phyloP scores from a whole-genome alignment of 2,888 invertebrate species.

The Hydrotaea cyrtoneurina region DNA sequence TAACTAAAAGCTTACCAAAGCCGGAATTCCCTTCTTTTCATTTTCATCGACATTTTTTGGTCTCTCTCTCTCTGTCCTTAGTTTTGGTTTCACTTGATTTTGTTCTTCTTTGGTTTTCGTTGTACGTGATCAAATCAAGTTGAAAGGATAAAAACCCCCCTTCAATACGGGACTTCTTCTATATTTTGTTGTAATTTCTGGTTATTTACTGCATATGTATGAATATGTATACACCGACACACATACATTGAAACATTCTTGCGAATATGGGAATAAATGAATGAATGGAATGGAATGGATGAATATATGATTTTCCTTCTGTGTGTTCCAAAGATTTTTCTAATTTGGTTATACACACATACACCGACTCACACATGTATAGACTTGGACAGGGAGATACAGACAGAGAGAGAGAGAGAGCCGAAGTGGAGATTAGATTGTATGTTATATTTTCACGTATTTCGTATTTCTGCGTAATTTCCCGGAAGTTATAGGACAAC shows the following conservation, averaged over 20 bases:
- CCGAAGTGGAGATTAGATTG: neutral
- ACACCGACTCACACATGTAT: neutral
- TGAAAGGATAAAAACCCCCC: slow-evolving; percentile 75
- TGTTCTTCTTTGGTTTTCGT: slow-evolving; percentile 39
- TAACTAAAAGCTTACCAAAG: slow-evolving; percentile 73
- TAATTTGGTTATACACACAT: neutral
- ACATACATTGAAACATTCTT: neutral
- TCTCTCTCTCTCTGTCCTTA: neutral
- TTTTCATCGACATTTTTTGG: neutral
- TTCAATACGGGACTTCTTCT: slow-evolving; percentile 47
- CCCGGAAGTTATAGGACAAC: slow-evolving; percentile 3
- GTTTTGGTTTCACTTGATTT: neutral
- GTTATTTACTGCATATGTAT: slow-evolving; percentile 45
- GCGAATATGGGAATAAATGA: neutral
- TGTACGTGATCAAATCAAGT: slow-evolving; percentile 81
- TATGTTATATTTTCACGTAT: slow-evolving; percentile 21
- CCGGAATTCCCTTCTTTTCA: slow-evolving; percentile 75
- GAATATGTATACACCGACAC: neutral
- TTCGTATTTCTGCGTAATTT: slow-evolving; percentile 6
- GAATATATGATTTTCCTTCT: slow-evolving; percentile 18
- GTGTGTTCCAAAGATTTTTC: neutral
- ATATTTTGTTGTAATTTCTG: slow-evolving; percentile 53
- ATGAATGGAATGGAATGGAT: slow-evolving; percentile 5
- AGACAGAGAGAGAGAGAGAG: neutral
- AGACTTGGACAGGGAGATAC: neutral